These are phyloP conservation scores for Cerceris ruficornis DNA, from an alignment of 2,888 invertebrate genomes.

Conservation along the genomic window DNA sequence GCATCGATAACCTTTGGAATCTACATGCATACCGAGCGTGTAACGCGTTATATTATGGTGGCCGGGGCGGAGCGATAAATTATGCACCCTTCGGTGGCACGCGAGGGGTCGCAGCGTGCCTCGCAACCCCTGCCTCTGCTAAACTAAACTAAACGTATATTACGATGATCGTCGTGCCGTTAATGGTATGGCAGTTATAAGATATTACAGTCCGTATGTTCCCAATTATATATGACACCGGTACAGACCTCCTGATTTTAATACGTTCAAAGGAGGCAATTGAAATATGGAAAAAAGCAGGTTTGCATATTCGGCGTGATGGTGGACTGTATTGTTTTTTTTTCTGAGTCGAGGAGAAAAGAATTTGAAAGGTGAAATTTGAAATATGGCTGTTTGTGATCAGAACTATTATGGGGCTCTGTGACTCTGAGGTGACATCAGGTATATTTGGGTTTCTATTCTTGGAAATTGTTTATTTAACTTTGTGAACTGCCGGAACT, in stretches of 20 bases:
- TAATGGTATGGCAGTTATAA: conserved; percentile 79
- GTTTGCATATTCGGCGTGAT: too few relatives aligned
- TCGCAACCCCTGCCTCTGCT: conserved; percentile 62
- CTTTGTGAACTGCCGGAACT: too few relatives aligned
- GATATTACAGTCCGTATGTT: conserved; percentile 79
- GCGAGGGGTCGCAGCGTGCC: conserved; percentile 57
- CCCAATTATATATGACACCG: conserved; percentile 63
- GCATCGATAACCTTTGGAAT: conserved; percentile 70
- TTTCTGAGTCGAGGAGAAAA: background rate
- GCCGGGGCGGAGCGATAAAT: conserved; percentile 76
- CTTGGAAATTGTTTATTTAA: too few relatives aligned
- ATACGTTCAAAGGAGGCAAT: background rate
- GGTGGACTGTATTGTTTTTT: background rate
- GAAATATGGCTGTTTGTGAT: too few relatives aligned
- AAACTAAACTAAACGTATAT: conserved; percentile 79
- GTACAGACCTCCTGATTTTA: conserved; percentile 9
- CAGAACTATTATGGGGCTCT: too few relatives aligned
- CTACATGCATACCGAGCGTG: conserved; percentile 69
- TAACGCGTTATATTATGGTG: conserved; percentile 71
- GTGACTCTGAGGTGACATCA: too few relatives aligned
- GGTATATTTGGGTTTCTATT: too few relatives aligned
- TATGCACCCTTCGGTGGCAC: conserved; percentile 77
- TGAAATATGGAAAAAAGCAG: conserved; percentile 1
- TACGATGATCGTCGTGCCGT: conserved; percentile 77
- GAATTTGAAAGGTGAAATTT: too few relatives aligned